Evolutionary conservation across 2,888 invertebrate species (phyloP), one percentile per base, ranked within the genome.

Genomic region (Micoletzkya japonica): DNA sequence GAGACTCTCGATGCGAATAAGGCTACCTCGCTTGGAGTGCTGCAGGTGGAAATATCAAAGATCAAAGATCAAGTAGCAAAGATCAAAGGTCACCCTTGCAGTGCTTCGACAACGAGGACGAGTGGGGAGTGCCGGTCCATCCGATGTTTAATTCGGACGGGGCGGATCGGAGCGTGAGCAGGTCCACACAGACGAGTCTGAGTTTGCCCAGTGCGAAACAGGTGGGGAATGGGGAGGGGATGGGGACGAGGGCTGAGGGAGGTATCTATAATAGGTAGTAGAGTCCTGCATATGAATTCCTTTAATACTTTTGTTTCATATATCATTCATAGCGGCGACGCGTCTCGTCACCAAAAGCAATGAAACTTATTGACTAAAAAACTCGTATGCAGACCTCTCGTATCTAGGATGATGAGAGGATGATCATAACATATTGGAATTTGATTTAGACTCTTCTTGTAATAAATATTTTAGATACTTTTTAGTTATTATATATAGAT

Each of bases 101-200:
- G 24, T 32, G 44, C 30, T 36, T 68, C n/a, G 56, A 52, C 4
- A 70, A 54, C 26, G 44, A 39, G 2, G 54, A 63, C 20, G 49
- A 49, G 66, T 14, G n/a, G 66, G 28, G 26, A 10, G n/a, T n/a
- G n/a, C 58, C 34, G 24, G 30, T 30, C n/a, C 30, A 50, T 49
- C 30, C 37, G 20, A 68, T 59, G 63, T 49, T 60, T 56, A 49
- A 56, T 28, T 70, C 66, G 28, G 50, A 66, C n/a, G 50, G 50
- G 37, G 6, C 34, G n/a, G 37, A 67, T 54, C n/a, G 54, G n/a
- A n/a, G n/a, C 37, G 58, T 57, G 63, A 70, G 70, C 52, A 37
- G 72, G 63, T 69, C 68, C 0, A 78, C 80, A 4, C 80, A 80
- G 64, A 80, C 80, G 1, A 77, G 74, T 67, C 71, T 80, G 20